Percentiles rank a stretch among this genome's conserved stretches.
phyloP scores from a whole-genome alignment of 2,113 vertebrate genomes.

The Phodopus roborovskii region DNA sequence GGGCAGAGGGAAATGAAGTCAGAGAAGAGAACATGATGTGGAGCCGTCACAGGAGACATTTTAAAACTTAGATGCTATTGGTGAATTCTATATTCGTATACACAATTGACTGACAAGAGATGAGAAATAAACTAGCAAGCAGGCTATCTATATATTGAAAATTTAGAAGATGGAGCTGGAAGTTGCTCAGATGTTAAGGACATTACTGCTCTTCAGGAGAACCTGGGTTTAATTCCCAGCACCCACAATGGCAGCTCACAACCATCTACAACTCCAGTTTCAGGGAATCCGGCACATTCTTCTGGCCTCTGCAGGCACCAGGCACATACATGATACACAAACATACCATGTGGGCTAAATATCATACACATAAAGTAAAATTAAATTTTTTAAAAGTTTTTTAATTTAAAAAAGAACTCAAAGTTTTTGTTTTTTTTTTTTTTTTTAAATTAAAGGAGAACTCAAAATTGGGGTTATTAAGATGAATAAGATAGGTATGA shows the following conservation, averaged over 20 bases:
- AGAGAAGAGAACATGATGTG: background rate
- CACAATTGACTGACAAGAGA: background rate
- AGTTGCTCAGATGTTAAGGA: background rate
- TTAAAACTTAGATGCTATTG: slow-evolving; percentile 45
- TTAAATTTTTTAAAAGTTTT: background rate
- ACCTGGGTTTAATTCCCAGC: background rate
- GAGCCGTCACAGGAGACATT: background rate
- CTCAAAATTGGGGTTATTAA: slow-evolving; percentile 16
- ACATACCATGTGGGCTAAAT: no score
- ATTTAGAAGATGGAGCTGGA: slow-evolving; percentile 21
- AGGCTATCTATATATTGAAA: slow-evolving; percentile 7
- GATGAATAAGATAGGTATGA: background rate
- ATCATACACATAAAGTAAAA: background rate
- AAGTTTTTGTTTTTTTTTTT: background rate
- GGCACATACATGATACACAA: background rate
- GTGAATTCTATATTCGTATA: background rate
- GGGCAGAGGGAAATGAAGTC: background rate
- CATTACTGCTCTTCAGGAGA: background rate
- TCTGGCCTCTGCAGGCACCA: background rate
- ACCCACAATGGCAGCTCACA: background rate
- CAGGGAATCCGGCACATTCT: background rate
- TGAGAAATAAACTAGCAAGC: background rate
- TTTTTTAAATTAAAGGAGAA: background rate
- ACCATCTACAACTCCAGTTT: background rate
- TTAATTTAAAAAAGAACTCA: background rate